Conservation (phyloP, 2,113 vertebrate genomes). For the Bufo gargarizans region DNA sequence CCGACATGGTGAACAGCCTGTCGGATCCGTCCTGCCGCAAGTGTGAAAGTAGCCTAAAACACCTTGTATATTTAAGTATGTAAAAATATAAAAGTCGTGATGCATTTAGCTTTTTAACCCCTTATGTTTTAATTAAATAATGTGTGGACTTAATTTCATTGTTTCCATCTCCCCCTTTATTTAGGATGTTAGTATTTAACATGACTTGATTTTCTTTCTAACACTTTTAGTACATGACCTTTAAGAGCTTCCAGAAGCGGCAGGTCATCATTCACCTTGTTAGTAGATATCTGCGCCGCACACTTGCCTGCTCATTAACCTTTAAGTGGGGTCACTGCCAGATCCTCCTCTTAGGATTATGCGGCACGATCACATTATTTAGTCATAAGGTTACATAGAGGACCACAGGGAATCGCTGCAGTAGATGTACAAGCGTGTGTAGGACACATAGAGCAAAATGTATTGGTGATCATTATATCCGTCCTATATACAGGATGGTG, state of each 20-base stretch:
- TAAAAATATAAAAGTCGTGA: too few species aligned
- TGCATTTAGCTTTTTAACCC: neutral
- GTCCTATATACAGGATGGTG: neutral
- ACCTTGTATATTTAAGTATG: neutral
- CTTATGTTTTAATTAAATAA: neutral
- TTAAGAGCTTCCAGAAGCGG: slow-evolving; percentile 40
- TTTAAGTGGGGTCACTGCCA: slow-evolving; percentile 48
- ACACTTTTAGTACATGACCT: slow-evolving; percentile 32
- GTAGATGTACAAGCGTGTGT: neutral
- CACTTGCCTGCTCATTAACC: slow-evolving; percentile 56
- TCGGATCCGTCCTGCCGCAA: too few species aligned
- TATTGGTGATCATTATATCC: neutral
- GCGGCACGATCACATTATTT: slow-evolving; percentile 27
- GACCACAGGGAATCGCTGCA: neutral
- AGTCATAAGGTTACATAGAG: neutral
- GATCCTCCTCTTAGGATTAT: slow-evolving; percentile 38
- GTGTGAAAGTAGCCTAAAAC: too few species aligned
- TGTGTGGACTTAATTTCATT: neutral
- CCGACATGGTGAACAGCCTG: too few species aligned
- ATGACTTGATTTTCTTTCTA: slow-evolving; percentile 22
- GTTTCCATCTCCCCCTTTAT: neutral
- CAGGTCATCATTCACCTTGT: slow-evolving; percentile 53
- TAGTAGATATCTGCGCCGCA: slow-evolving; percentile 45
- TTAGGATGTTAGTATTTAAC: neutral
- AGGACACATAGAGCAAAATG: neutral